phyloP scores from a whole-genome alignment of 92 coral and sea anemone species.

The Zoanthus sociatus region DNA sequence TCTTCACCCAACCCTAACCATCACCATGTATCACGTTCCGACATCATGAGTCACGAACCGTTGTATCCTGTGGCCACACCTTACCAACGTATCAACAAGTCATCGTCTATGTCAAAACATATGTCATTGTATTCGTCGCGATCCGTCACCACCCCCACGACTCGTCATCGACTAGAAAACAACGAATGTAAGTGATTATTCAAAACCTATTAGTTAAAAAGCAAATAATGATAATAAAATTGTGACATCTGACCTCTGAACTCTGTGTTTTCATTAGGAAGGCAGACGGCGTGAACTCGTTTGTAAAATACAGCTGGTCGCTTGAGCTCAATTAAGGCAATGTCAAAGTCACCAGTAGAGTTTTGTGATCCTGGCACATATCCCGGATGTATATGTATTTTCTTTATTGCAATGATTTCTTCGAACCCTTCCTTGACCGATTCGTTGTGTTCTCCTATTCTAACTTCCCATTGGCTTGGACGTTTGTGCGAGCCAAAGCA shows the following conservation, averaged over 20 bases:
- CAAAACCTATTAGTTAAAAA: too few species aligned
- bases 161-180: too few species aligned
- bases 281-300: slow-evolving; percentile 82
- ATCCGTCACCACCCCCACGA: too few species aligned
- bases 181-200: too few species aligned
- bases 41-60: too few species aligned
- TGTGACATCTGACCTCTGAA: slow-evolving; percentile 47
- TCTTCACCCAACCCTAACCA: too few species aligned
- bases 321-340: slow-evolving; percentile 88
- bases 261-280: slow-evolving; percentile 71
- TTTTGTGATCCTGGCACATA: slow-evolving; percentile 48
- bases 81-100: too few species aligned
- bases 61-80: too few species aligned
- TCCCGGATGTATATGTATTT: slow-evolving; percentile 77
- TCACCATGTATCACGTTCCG: too few species aligned
- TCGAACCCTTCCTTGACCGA: slow-evolving; percentile 79
- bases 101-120: too few species aligned
- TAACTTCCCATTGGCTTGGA: slow-evolving; percentile 69
- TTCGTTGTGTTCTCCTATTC: slow-evolving; percentile 90
- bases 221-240: not conserved
- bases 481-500: slow-evolving; percentile 69
- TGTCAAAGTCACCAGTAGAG: slow-evolving; percentile 85
- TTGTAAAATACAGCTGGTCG: slow-evolving; percentile 85
- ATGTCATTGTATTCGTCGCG: too few species aligned
- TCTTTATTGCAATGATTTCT: slow-evolving; percentile 74